Base-by-base conservation (phyloP, 2,797 vertebrate genomes). In the Ceyx erithaca region DNA sequence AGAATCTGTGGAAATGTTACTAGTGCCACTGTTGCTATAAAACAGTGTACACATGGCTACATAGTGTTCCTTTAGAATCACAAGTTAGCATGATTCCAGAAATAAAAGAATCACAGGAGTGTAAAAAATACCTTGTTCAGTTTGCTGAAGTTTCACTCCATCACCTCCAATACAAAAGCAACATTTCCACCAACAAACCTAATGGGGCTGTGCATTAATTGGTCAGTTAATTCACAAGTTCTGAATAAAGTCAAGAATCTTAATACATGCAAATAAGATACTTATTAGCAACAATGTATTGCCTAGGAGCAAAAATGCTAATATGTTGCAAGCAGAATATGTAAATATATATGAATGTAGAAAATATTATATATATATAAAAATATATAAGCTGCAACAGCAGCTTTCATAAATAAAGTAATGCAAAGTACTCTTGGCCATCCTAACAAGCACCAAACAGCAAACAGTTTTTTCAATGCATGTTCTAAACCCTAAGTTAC, bases 1-100 rank as follows among this genome's bases (percentile, higher is more conserved):
- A 83, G 59, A 87, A 93, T 82, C 43, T 72, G 28, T 20, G 18
- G 19, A 83, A 92, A 87, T 68, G 51, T 72, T 92, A 46, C 78
- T 86, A 91, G 86, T 82, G 90, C 72, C 90, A 82, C 43, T 90
- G 45, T 64, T 87, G 89, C 94, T 90, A 77, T 19, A 84, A 85
- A 88, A 13, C 75, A 69, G 52, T 48, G 76, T 79, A 82, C 59
- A 58, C 62, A 86, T 14, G 12, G 73, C 81, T 80, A 68, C 59
- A 69, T 31, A 19, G 26, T 81, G 6, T 41, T 86, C 54, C 33
- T 54, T 51, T 59, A 51, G 49, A 88, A 86, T 62, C 46, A 86
- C 35, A 84, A 89, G 14, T 63, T 40, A 86, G 43, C 18, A 25
- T 4, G 7, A 92, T 58, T 11, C 25, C 51, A 92, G 70, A 81